Conservation (phyloP, 2,113 vertebrate genomes). For the Myotis brandtii region DNA sequence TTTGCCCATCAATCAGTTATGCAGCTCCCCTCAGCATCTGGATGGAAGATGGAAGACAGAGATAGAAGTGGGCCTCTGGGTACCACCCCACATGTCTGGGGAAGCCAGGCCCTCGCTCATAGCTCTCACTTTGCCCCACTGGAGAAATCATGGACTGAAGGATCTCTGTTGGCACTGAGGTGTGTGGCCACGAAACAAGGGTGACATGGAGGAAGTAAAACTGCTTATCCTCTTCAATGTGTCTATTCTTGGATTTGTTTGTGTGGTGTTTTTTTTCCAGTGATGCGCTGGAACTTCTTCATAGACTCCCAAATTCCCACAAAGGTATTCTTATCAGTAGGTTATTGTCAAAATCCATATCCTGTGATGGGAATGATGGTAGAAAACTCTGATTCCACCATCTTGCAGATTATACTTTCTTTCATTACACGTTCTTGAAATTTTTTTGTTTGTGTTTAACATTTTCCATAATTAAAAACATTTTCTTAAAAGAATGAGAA, state of each 20-base stretch:
- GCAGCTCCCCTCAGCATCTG: neutral
- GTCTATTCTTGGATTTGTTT: neutral
- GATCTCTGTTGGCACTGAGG: neutral
- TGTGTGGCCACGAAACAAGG: neutral
- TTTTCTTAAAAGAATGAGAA: neutral
- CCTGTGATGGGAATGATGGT: neutral
- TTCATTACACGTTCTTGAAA: neutral
- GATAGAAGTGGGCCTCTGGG: neutral
- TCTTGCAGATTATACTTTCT: neutral
- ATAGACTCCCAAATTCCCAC: neutral
- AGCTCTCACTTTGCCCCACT: neutral
- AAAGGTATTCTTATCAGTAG: neutral
- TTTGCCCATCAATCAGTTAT: no score
- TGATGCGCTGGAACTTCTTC: neutral
- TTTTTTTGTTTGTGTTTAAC: neutral
- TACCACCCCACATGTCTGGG: neutral
- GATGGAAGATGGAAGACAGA: neutral
- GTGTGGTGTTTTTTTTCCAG: neutral
- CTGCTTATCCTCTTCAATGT: neutral
- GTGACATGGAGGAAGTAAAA: no score
- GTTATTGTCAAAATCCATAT: neutral
- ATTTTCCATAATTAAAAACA: neutral
- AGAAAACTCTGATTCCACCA: neutral
- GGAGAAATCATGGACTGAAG: neutral
- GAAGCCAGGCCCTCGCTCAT: neutral